Evolutionary conservation across 2,113 vertebrate species (phyloP).

Genomic region (Otis tarda): DNA sequence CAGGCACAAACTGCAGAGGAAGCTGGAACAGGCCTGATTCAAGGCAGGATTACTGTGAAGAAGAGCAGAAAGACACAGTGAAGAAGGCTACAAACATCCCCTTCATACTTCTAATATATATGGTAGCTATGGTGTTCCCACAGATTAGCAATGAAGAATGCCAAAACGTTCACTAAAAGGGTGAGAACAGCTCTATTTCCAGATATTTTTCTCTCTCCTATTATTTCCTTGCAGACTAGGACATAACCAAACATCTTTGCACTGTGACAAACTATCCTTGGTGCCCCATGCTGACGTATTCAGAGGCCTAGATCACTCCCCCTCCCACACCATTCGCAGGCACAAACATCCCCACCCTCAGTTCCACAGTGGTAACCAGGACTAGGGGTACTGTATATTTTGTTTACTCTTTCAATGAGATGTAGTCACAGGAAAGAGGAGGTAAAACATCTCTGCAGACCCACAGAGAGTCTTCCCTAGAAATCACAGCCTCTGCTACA

Average conservation of each 20-base stretch:
- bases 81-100: background rate
- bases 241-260: background rate
- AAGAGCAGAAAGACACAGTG: slow-evolving; percentile 18
- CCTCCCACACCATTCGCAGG: background rate
- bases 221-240: background rate
- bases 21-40: slow-evolving; percentile 87
- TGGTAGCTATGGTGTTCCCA: background rate
- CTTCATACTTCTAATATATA: background rate
- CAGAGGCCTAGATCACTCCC: background rate
- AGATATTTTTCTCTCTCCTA: background rate
- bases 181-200: background rate
- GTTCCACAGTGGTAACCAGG: background rate
- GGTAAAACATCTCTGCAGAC: background rate
- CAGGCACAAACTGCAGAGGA: slow-evolving; percentile 84
- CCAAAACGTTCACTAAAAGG: background rate
- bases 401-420: background rate
- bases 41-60: slow-evolving; percentile 82
- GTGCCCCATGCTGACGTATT: background rate
- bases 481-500: background rate
- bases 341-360: background rate
- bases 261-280: background rate
- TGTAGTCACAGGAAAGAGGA: background rate
- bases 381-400: background rate
- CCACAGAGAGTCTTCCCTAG: background rate
- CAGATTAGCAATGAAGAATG: background rate